Evolutionary conservation across 2,797 vertebrate genomes (phyloP).

Genomic region (Cossypha polioptera): DNA sequence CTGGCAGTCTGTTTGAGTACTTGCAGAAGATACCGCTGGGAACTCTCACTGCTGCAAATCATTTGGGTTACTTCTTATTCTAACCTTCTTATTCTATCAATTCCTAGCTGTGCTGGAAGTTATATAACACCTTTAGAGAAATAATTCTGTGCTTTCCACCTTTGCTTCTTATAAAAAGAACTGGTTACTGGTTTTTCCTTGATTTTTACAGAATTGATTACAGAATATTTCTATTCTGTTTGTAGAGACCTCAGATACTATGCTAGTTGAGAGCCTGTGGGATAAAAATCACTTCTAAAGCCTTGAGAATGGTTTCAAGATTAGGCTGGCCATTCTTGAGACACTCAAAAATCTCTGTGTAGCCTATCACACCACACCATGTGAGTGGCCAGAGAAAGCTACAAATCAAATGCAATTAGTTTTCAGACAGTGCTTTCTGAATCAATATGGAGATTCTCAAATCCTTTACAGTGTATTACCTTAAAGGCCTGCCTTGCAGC

Average conservation of each 20-base stretch:
- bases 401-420: neutral
- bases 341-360: neutral
- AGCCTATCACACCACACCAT: neutral
- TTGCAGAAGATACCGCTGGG: neutral
- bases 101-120: neutral
- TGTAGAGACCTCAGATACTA: neutral
- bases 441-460: neutral
- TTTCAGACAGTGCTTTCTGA: neutral
- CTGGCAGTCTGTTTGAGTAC: neutral
- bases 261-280: neutral
- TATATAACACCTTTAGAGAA: neutral
- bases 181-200: neutral
- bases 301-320: neutral
- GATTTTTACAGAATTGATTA: neutral
- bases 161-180: neutral
- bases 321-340: neutral
- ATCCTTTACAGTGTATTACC: neutral
- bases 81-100: neutral
- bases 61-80: neutral
- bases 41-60: neutral
- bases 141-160: neutral
- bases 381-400: neutral
- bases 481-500: neutral
- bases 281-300: neutral
- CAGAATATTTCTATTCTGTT: neutral